phyloP scores from a whole-genome alignment of 2,113 vertebrate species.

The Bagarius yarrelli region DNA sequence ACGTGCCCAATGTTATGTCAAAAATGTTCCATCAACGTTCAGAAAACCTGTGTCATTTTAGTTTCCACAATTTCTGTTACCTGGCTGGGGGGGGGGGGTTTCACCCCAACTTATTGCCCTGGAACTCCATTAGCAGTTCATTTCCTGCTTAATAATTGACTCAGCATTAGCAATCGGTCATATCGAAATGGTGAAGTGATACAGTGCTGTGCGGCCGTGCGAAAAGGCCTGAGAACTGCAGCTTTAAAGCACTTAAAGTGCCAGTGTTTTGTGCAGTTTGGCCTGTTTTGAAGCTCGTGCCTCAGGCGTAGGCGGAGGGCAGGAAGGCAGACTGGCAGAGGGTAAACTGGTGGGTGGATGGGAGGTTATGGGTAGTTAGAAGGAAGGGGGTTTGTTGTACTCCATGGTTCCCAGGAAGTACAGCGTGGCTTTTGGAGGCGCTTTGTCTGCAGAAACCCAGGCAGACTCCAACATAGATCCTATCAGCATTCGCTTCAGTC shows the following conservation, averaged over 20 bases:
- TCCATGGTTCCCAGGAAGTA: conserved; percentile 73
- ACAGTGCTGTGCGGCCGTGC: neutral
- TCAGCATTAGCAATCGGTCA: conserved; percentile 22
- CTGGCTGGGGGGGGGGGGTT: neutral
- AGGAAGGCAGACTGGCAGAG: conserved; percentile 40
- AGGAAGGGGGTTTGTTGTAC: conserved; percentile 64
- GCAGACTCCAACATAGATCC: conserved; percentile 78
- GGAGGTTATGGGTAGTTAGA: conserved; percentile 57
- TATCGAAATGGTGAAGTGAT: neutral
- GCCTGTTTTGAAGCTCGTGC: conserved; percentile 20
- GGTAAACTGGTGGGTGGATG: conserved; percentile 16
- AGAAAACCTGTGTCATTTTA: neutral
- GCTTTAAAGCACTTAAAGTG: conserved; percentile 23
- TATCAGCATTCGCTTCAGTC: conserved; percentile 73
- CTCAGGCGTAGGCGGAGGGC: conserved; percentile 44
- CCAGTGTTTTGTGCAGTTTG: conserved; percentile 7
- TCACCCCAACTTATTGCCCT: neutral
- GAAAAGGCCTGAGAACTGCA: conserved; percentile 10
- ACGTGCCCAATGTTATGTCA: neutral
- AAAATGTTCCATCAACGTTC: neutral
- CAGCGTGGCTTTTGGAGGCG: conserved; percentile 73
- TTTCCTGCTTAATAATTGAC: neutral
- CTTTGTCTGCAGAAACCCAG: conserved; percentile 73
- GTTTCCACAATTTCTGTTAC: neutral
- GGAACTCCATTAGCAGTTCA: neutral